Evolutionary conservation across 2,888 invertebrate genomes (phyloP), one percentile per base, ranked within the genome.

Genomic region (Chloroclysta siterata): DNA sequence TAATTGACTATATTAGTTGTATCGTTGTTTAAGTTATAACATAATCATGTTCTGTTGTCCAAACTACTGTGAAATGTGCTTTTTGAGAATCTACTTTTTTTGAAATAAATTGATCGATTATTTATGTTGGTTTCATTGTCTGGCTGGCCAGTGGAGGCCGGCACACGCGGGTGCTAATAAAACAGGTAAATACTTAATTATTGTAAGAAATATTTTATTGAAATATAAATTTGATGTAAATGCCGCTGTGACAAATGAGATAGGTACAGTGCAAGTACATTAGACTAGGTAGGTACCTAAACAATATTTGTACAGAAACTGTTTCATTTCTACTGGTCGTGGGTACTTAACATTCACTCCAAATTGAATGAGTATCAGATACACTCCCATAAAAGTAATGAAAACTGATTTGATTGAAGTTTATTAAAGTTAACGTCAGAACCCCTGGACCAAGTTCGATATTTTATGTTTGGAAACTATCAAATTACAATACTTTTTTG

Each of bases 61-160:
- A 70, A 75, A 70, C 68, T 74, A 70, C 68, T 22, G 72, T 78
- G 74, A 66, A 69, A 76, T 78, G 77, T 79, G 85, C 80, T 86
- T 85, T 84, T 85, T 82, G 82, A 84, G 72, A 75, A 82, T 81
- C 73, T 76, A 76, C 70, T 78, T 83, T 78, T 83, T 86, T 77
- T 76, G 70, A 78, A 87, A 84, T 88, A 89, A 88, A 88, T 87
- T 80, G 78, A 84, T 89, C 85, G 81, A 88, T 76, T 82, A 76
- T 73, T 50, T 59, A 41, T 44, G 61, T 57, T 70, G 63, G 66
- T 74, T 74, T 52, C 13, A 17, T 52, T 52, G 17, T 13, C 15
- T 8, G 10, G 7, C 6, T 1, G 8, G 33, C 33, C 33, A 3
- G 22, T 1, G 1, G 22, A 22, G 22, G 1, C 22, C 22, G 22